A percentile compares a stretch with the other conserved stretches of the same genome.
Conservation (phyloP, 2,113 vertebrate genomes). For the Labeo catla region DNA sequence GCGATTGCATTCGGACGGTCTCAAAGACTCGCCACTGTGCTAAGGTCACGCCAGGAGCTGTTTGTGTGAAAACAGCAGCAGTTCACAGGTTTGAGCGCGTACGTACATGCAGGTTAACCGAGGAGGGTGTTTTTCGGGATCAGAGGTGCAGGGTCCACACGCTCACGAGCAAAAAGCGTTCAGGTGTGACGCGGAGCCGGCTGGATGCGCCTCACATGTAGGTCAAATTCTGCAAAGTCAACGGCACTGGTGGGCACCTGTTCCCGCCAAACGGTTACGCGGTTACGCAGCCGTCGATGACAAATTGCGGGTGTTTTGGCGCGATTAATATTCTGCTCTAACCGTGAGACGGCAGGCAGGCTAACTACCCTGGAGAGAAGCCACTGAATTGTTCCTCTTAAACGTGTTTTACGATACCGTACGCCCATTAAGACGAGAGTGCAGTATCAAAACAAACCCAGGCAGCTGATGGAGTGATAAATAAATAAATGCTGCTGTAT, state of each 20-base stretch:
- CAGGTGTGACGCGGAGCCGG: constrained; percentile 59
- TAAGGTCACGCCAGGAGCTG: constrained; percentile 68
- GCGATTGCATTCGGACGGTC: neutral
- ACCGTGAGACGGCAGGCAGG: neutral
- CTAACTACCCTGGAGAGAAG: neutral
- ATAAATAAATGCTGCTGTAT: constrained; percentile 51
- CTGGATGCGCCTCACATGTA: constrained; percentile 56
- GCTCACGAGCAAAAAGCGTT: constrained; percentile 18
- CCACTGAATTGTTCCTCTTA: neutral
- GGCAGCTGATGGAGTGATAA: constrained; percentile 42
- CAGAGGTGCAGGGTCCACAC: neutral
- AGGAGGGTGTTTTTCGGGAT: constrained; percentile 52
- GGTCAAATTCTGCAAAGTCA: constrained; percentile 62
- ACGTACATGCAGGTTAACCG: constrained; percentile 64
- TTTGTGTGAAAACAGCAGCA: constrained; percentile 55
- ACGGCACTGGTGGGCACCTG: constrained; percentile 15
- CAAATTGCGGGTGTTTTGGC: constrained; percentile 20
- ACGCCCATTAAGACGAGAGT: neutral
- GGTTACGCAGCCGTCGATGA: neutral
- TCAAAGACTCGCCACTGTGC: constrained; percentile 50
- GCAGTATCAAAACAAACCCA: constrained; percentile 59
- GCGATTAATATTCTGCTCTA: constrained; percentile 3
- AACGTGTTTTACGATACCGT: neutral
- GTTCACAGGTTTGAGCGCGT: constrained; percentile 28
- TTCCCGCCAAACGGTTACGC: constrained; percentile 16